Conservation (phyloP, 2,888 invertebrate species). For the Nebria salina region DNA sequence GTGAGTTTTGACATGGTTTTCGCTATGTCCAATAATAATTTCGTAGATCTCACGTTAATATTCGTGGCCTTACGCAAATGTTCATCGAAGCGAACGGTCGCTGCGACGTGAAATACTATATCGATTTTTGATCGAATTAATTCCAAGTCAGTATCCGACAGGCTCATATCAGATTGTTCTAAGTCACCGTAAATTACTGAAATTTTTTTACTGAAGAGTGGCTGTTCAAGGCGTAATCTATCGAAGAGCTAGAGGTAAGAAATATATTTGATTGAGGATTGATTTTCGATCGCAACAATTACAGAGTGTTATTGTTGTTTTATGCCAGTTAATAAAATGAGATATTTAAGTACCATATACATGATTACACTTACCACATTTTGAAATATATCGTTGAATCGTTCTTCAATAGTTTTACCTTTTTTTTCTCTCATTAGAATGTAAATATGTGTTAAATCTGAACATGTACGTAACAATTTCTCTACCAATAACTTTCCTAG, state of each 20-base stretch:
- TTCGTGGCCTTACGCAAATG: slow-evolving; percentile 75
- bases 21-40: slow-evolving; percentile 72
- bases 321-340: not conserved
- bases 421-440: not conserved
- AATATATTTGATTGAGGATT: not conserved
- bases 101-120: slow-evolving; percentile 69
- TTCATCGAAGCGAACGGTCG: slow-evolving; percentile 76
- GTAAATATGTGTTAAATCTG: slow-evolving; percentile 11
- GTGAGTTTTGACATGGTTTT: slow-evolving; percentile 72
- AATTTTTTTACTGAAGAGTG: slow-evolving; percentile 67
- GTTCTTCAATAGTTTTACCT: not conserved
- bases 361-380: not conserved
- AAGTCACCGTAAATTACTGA: slow-evolving; percentile 68
- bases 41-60: slow-evolving; percentile 77
- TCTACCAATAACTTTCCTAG: slow-evolving; percentile 18
- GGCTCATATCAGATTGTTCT: slow-evolving; percentile 65
- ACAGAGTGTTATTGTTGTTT: not conserved
- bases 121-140: slow-evolving; percentile 54
- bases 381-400: slow-evolving; percentile 16
- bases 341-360: not conserved
- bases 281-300: not conserved
- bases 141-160: slow-evolving; percentile 61
- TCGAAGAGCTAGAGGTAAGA: slow-evolving; percentile 62
- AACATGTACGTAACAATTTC: slow-evolving; percentile 21
- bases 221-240: slow-evolving; percentile 63